phyloP scores from a whole-genome alignment of 2,888 invertebrate species.

The Apoda limacodes region DNA sequence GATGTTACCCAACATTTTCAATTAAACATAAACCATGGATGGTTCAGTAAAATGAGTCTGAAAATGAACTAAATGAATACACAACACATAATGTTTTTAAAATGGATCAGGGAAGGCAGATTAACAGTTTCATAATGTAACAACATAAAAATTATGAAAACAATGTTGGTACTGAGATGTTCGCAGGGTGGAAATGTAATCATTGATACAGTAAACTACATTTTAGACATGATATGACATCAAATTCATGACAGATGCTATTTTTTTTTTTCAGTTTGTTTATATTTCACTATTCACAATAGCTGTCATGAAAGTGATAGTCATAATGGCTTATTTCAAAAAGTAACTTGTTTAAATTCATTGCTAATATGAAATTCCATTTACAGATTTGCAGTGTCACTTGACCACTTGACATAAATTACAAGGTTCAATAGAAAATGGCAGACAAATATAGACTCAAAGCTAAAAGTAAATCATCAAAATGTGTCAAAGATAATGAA shows the following conservation, averaged over 20 bases:
- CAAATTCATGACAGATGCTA: conserved; percentile 42
- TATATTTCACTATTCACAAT: conserved; percentile 8
- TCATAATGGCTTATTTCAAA: conserved; percentile 2
- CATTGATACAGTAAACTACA: conserved; percentile 52
- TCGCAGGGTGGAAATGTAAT: conserved; percentile 65
- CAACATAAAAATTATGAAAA: conserved; percentile 41
- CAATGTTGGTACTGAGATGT: conserved; percentile 47
- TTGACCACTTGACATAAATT: conserved; percentile 9
- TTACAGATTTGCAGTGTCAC: background rate
- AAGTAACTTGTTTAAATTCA: background rate
- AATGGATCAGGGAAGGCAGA: too few species aligned
- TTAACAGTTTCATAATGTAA: conserved; percentile 25
- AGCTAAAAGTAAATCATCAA: conserved; percentile 30
- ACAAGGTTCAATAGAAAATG: conserved; percentile 27
- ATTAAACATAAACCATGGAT: conserved; percentile 54
- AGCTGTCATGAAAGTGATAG: conserved; percentile 23
- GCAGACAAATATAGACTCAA: conserved; percentile 32
- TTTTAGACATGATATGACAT: conserved; percentile 29
- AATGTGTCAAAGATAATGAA: conserved; percentile 29
- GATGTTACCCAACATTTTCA: too few species aligned
- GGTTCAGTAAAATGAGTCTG: conserved; percentile 48
- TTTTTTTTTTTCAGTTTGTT: conserved; percentile 6
- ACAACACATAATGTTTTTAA: conserved; percentile 17
- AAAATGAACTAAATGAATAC: conserved; percentile 19
- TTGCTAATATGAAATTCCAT: conserved; percentile 9